A percentile compares a stretch with the other conserved stretches of the same genome.
These are phyloP conservation scores for Eueremaeus valkanovi DNA, from an alignment of 2,888 invertebrate species.

Conservation along the genomic window DNA sequence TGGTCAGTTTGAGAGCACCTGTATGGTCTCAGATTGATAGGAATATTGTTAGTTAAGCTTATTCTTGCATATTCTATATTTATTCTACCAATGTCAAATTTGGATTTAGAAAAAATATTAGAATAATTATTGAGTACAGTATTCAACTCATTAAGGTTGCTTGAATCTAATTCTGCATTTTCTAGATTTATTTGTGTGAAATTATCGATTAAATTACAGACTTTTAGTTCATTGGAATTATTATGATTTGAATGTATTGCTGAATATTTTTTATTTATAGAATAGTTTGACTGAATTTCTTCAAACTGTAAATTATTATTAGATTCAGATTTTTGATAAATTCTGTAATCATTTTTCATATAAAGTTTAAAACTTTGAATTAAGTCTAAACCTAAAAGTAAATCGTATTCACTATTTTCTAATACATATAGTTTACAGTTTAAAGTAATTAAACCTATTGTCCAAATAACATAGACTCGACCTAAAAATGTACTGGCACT, in stretches of 20 bases:
- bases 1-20: constrained; percentile 33
- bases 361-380: not conserved
- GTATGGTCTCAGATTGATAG: constrained; percentile 43
- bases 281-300: not conserved
- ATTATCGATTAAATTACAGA: not conserved
- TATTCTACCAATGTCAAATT: constrained; percentile 39
- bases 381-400: constrained; percentile 17
- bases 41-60: constrained; percentile 33
- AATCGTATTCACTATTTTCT: not conserved
- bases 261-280: too few relatives aligned
- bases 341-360: not conserved
- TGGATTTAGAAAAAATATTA: constrained; percentile 20
- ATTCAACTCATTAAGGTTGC: too few relatives aligned
- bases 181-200: not conserved
- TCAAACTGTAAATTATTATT: too few relatives aligned
- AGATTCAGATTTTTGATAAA: not conserved
- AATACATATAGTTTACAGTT: not conserved
- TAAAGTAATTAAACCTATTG: not conserved
- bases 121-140: not conserved
- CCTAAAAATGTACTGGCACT: not conserved
- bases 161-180: not conserved
- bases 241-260: too few relatives aligned
- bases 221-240: not conserved
- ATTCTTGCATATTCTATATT: constrained; percentile 34
- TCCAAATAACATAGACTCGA: not conserved